Conservation (phyloP, 2,113 vertebrate genomes). For the Onychostoma macrolepis region DNA sequence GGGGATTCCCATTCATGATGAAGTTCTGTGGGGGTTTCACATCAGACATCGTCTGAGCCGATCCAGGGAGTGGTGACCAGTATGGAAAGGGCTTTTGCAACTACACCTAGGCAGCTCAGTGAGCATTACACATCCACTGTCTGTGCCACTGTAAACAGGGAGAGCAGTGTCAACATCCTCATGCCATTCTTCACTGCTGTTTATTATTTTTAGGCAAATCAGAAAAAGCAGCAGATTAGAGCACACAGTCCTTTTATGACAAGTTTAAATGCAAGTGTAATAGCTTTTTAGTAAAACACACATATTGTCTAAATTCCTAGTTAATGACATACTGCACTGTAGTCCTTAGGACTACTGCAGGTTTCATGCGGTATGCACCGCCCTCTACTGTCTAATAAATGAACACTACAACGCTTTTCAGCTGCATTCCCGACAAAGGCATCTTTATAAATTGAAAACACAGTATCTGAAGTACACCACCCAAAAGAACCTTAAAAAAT, state of each 20-base stretch:
- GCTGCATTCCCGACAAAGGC: not conserved
- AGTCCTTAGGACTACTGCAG: too few relatives aligned
- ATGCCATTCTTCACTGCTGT: not conserved
- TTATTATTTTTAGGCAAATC: slow-evolving; percentile 7
- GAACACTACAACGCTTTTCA: not conserved
- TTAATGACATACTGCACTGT: not conserved
- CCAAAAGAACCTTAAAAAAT: not conserved
- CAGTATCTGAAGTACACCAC: not conserved
- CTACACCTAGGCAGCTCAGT: slow-evolving; percentile 26
- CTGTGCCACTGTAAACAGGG: slow-evolving; percentile 54
- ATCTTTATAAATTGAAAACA: not conserved
- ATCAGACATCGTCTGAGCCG: slow-evolving; percentile 75
- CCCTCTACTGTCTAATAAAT: slow-evolving; percentile 57
- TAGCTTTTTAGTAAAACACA: not conserved
- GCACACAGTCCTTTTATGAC: not conserved
- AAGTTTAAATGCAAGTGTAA: not conserved
- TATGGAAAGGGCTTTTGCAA: slow-evolving; percentile 5
- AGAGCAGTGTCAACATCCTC: slow-evolving; percentile 46
- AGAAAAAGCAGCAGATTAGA: not conserved
- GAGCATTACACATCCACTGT: slow-evolving; percentile 60
- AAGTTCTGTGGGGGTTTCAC: slow-evolving; percentile 59
- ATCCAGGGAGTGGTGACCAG: slow-evolving; percentile 5
- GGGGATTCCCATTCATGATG: slow-evolving; percentile 80
- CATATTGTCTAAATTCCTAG: not conserved
- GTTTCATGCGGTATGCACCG: slow-evolving; percentile 24